phyloP scores from a whole-genome alignment of 1,140 invertebrate species.

The Bombus fervidus region DNA sequence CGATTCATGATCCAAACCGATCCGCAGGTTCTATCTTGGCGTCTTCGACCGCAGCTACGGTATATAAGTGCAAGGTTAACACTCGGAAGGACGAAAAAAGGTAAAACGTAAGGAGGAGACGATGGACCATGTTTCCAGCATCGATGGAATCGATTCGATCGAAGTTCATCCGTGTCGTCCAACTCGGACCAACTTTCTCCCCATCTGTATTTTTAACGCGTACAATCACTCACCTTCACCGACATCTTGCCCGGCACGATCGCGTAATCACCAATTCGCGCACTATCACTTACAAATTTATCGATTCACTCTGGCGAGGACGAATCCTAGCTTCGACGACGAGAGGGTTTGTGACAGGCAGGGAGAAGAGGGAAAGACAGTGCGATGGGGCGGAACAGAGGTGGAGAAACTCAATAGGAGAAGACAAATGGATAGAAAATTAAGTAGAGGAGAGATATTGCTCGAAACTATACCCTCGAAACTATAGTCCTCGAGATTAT shows the following conservation, averaged over 20 bases:
- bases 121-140: background rate
- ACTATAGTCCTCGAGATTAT: conserved; percentile 18
- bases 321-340: background rate
- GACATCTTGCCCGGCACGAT: conserved; percentile 74
- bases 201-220: background rate
- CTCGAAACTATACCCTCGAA: conserved; percentile 12
- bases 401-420: background rate
- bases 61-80: background rate
- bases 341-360: background rate
- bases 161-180: background rate
- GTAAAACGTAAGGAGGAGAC: background rate
- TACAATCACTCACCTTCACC: conserved; percentile 76
- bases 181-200: background rate
- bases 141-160: background rate
- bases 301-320: conserved; percentile 59
- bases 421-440: background rate
- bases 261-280: conserved; percentile 56
- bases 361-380: background rate
- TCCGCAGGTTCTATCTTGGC: too few relatives aligned
- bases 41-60: too few relatives aligned
- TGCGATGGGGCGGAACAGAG: background rate
- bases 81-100: background rate
- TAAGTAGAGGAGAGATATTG: conserved; percentile 8
- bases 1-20: background rate
- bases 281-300: conserved; percentile 66